Conservation (phyloP, 2,888 invertebrate genomes). For the Pyrrhosoma nymphula region DNA sequence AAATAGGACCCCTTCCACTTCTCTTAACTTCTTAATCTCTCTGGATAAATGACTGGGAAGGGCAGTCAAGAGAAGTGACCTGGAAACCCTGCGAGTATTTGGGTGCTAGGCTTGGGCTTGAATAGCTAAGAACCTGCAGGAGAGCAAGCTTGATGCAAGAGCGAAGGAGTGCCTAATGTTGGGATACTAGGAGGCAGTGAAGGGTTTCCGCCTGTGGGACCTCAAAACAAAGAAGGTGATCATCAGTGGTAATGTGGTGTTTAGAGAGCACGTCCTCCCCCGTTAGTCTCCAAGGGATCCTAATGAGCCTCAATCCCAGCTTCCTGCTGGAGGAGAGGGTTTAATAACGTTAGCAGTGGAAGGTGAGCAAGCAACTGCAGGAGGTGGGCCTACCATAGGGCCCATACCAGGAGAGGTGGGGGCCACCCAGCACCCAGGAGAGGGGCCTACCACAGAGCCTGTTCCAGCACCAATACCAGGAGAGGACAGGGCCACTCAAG, state of each 20-base stretch:
- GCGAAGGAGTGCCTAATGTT: not conserved
- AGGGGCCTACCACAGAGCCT: not conserved
- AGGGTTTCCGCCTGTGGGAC: constrained; percentile 56
- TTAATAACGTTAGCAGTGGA: not conserved
- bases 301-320: no score
- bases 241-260: constrained; percentile 22
- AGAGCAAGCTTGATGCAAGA: not conserved
- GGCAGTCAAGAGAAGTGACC: not conserved
- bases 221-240: not conserved
- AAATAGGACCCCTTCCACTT: not conserved
- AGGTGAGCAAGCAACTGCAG: not conserved
- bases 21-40: not conserved
- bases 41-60: not conserved
- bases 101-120: constrained; percentile 14
- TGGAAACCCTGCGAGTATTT: not conserved
- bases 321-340: not conserved
- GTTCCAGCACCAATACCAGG: no score
- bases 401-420: not conserved
- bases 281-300: no score
- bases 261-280: not conserved
- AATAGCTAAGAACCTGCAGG: not conserved
- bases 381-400: not conserved
- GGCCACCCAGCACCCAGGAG: not conserved
- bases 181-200: not conserved
- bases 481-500: no score